phyloP scores from a whole-genome alignment of 2,888 invertebrate genomes.

The Trachelus troglodyta region DNA sequence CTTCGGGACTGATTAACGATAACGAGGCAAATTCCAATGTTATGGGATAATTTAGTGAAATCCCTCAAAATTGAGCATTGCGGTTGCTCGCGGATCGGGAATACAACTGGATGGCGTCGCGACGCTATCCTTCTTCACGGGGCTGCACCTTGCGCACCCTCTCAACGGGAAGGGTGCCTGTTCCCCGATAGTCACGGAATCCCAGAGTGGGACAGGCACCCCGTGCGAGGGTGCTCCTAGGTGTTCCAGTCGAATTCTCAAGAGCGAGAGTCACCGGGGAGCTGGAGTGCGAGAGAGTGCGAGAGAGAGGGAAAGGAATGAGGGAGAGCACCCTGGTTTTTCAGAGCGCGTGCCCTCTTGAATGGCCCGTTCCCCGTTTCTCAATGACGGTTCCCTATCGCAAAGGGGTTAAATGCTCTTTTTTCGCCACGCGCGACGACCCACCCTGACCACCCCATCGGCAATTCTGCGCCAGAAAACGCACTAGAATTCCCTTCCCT shows the following conservation, averaged over 20 bases:
- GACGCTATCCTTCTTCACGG: neutral
- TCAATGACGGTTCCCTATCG: constrained; percentile 26
- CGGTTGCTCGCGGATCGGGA: neutral
- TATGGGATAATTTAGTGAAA: neutral
- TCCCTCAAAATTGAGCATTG: neutral
- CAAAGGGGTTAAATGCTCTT: constrained; percentile 62
- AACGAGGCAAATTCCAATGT: neutral
- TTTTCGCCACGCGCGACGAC: constrained; percentile 34
- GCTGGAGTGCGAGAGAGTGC: constrained; percentile 49
- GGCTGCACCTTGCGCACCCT: constrained; percentile 11
- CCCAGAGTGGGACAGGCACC: constrained; percentile 37
- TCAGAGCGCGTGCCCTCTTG: constrained; percentile 63
- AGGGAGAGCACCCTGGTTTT: constrained; percentile 46
- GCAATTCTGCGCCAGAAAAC: neutral
- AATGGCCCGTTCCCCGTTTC: constrained; percentile 52
- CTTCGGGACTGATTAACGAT: neutral
- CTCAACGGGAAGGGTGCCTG: constrained; percentile 36
- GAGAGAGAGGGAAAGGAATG: constrained; percentile 45
- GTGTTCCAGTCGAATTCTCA: constrained; percentile 45
- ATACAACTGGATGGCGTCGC: neutral
- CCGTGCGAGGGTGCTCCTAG: constrained; percentile 37
- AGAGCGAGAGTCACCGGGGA: constrained; percentile 32
- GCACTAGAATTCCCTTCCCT: neutral
- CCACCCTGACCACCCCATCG: neutral
- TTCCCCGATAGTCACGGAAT: constrained; percentile 53